Evolutionary conservation across 2,888 invertebrate genomes (phyloP), one percentile per base, ranked within the genome.

Genomic region (Eucera pruinosa): DNA sequence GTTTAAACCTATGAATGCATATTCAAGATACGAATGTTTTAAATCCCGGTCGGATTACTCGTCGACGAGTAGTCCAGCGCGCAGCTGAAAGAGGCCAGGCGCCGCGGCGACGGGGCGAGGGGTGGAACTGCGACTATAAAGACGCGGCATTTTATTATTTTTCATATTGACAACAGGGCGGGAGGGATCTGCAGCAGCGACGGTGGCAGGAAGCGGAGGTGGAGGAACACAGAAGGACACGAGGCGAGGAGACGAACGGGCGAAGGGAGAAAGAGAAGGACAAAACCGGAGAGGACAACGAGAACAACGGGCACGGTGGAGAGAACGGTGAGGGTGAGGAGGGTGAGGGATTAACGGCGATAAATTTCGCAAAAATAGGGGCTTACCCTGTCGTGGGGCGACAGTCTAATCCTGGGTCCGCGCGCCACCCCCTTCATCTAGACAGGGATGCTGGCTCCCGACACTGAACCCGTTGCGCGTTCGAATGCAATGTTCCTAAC

Each of bases 291-390:
- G 78, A 79, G 82, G 74, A 78, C 70, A 80, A 86, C 82, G 84
- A 65, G 78, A 66, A 83, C 83, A 80, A 82, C 81, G 80, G 74
- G 74, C 66, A 76, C 81, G 55, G 73, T 33, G 72, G 27, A 61
- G 66, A 64, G 68, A 64, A 65, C 33, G 36, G 33, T 15, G 57
- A 81, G 83, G 85, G 79, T 81, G 85, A 76, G 83, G 82, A 76
- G 88, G 86, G 88, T 89, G 90, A 91, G 86, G 92, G 91, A 92
- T 92, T 92, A 92, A 91, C 91, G 89, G 91, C 91, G 92, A 92
- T 92, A 92, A 92, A 92, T 92, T 92, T 92, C 90, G 88, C 91
- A 92, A 92, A 92, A 92, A 92, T 92, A 88, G 91, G 91, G 91
- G 92, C 91, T 92, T 91, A 92, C 91, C 81, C 90, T 92, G 92